Conservation (phyloP, 1,140 invertebrate genomes). For the Rhyzopertha dominica region DNA sequence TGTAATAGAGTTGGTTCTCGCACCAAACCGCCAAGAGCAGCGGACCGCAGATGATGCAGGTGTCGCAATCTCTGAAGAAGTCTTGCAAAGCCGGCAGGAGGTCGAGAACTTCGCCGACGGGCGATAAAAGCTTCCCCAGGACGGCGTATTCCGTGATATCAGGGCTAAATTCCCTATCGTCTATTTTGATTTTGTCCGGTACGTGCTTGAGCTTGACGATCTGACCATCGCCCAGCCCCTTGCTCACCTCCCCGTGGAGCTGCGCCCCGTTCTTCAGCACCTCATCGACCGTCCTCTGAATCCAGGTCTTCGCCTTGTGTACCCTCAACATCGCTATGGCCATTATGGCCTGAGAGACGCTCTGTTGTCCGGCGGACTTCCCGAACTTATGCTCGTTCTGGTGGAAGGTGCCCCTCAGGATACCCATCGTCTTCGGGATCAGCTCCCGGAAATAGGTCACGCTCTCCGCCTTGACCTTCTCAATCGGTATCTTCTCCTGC, state of each 20-base stretch:
- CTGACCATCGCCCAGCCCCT: not conserved
- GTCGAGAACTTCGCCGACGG: conserved; percentile 32
- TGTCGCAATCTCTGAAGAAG: conserved; percentile 31
- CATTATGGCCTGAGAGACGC: conserved; percentile 32
- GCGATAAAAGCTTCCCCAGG: conserved; percentile 31
- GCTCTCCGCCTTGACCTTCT: conserved; percentile 18
- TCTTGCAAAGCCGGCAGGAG: conserved; percentile 32
- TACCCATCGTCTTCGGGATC: conserved; percentile 21
- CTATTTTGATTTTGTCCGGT: conserved; percentile 20
- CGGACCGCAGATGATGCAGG: conserved; percentile 37
- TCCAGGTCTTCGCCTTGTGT: conserved; percentile 33
- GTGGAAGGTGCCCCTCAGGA: conserved; percentile 31
- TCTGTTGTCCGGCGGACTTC: conserved; percentile 32
- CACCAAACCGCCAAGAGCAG: conserved; percentile 33
- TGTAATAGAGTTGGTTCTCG: conserved; percentile 28
- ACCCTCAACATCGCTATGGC: conserved; percentile 34
- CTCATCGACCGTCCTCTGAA: conserved; percentile 30
- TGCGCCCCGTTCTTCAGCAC: conserved; percentile 32
- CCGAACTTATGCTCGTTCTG: conserved; percentile 35
- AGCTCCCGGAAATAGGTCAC: conserved; percentile 31
- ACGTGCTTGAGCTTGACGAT: too few species aligned
- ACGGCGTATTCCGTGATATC: conserved; percentile 20
- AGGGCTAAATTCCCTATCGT: conserved; percentile 27
- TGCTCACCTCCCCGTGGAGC: not conserved
- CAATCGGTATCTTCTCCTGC: conserved; percentile 13